phyloP scores from a whole-genome alignment of 2,888 invertebrate genomes.

The Plebejus argus region DNA sequence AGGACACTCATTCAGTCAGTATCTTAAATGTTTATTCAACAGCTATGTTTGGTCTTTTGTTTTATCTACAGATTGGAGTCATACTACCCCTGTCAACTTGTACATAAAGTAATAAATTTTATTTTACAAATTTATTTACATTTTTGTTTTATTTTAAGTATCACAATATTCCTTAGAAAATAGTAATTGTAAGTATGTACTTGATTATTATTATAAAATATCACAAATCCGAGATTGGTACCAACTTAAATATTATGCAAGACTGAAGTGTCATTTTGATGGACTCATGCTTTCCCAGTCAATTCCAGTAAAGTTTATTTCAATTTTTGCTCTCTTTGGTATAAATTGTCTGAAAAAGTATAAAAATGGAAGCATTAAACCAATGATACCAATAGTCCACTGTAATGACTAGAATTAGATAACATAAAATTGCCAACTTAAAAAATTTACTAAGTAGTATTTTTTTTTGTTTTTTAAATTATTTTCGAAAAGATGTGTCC shows the following conservation, averaged over 20 bases:
- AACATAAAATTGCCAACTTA: too few species aligned
- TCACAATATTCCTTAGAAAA: constrained; percentile 30
- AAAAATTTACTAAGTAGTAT: too few species aligned
- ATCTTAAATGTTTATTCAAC: constrained; percentile 25
- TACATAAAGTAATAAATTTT: constrained; percentile 78
- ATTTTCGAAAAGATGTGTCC: too few species aligned
- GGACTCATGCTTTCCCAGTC: constrained; percentile 71
- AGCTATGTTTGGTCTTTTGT: constrained; percentile 27
- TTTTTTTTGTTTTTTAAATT: too few species aligned
- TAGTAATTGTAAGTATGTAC: constrained; percentile 5
- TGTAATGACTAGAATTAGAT: too few species aligned
- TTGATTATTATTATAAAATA: constrained; percentile 25
- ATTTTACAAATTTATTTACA: constrained; percentile 68
- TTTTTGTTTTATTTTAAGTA: constrained; percentile 55
- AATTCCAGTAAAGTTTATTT: constrained; percentile 82
- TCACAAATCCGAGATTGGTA: constrained; percentile 6
- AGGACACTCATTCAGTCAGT: constrained; percentile 1
- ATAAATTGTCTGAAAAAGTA: constrained; percentile 79
- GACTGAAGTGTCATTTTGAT: constrained; percentile 41
- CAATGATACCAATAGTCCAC: too few species aligned
- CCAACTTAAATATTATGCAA: neutral
- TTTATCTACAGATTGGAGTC: constrained; percentile 56
- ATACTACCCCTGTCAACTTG: constrained; percentile 68
- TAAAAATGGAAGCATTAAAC: neutral
- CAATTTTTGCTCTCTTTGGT: constrained; percentile 82